Evolutionary conservation across 2,113 vertebrate genomes (phyloP), one percentile per base, ranked within the genome.

Genomic region (Melozone crissalis): DNA sequence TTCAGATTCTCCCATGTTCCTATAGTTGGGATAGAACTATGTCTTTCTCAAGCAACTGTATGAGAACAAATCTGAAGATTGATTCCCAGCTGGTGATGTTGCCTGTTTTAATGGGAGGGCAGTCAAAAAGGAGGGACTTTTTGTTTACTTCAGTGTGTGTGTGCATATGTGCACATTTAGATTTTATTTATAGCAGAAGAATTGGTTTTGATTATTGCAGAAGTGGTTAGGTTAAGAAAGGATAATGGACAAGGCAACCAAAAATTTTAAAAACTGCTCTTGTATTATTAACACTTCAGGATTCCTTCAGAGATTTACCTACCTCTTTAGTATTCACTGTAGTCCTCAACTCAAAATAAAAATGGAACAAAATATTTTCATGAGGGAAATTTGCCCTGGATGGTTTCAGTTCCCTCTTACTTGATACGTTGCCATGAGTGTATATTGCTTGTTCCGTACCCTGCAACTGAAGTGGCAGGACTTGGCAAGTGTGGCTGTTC

Each of bases 1-100:
- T 74, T 86, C 13, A 27, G 27, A 33, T 74, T 81, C 17, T 77
- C 11, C 62, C 6, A 0, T 21, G 5, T 55, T 77, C 35, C 30
- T 67, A 4, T 2, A 1, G 7, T 2, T 59, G 55, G 37, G 8
- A 11, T 44, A 49, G 41, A 58, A 3, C 57, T 37, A 0, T 31
- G 31, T 82, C 12, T 77, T 65, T 80, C 19, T 91, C 35, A 39
- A 78, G 43, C n/a, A 66, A 35, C 37, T 62, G 0, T 43, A 5
- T 54, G 61, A 13, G 69, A 71, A 39, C 39, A 79, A 31, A 43
- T 76, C 27, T 47, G 58, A 79, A 68, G 52, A 21, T 73, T 30
- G 37, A 31, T 69, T 87, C 22, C 19, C 22, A 44, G 0, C 1
- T 52, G n/a, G 6, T 43, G 51, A 4, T 72, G 35, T 46, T 90